Percentiles rank a stretch among this genome's conserved stretches.
These are phyloP conservation scores for Drosophila mojavensis DNA, from an alignment of 1,140 invertebrate genomes.

Conservation along the genomic window DNA sequence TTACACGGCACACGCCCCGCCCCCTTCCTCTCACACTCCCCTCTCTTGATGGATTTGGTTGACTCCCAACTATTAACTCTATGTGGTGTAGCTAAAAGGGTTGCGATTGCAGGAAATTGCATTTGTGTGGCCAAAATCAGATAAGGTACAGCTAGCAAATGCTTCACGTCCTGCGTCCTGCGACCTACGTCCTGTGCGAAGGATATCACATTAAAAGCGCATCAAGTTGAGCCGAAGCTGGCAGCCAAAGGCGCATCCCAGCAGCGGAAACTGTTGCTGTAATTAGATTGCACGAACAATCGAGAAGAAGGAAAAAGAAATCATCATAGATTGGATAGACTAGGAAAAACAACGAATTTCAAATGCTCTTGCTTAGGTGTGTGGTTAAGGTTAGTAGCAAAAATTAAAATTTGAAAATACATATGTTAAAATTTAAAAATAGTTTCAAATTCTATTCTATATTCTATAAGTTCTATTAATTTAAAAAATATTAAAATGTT, in stretches of 20 bases:
- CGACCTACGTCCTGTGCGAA: slow-evolving; percentile 20
- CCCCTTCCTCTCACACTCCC: not conserved
- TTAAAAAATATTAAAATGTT: too few relatives aligned
- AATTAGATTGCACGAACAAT: slow-evolving; percentile 61
- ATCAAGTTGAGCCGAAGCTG: slow-evolving; percentile 41
- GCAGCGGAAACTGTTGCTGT: slow-evolving; percentile 70
- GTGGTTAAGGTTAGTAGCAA: too few relatives aligned
- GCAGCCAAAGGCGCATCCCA: slow-evolving; percentile 28
- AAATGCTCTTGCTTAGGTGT: slow-evolving; percentile 6
- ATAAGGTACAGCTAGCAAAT: slow-evolving; percentile 51
- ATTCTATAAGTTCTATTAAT: too few relatives aligned
- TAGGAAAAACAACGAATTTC: not conserved
- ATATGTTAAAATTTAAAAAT: too few relatives aligned
- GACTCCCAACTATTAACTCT: slow-evolving; percentile 78
- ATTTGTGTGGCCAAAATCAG: slow-evolving; percentile 77
- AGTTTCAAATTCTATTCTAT: too few relatives aligned
- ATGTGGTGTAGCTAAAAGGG: slow-evolving; percentile 47
- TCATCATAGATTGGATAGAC: not conserved
- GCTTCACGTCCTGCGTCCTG: not conserved
- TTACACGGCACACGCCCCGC: slow-evolving; percentile 4
- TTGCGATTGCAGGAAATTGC: slow-evolving; percentile 75
- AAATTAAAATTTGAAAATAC: too few relatives aligned
- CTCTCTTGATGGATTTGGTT: slow-evolving; percentile 30
- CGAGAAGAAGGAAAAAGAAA: slow-evolving; percentile 8
- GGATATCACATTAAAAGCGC: slow-evolving; percentile 81